These are phyloP conservation scores for Pycnomerus fuliginosus DNA, from an alignment of 2,888 invertebrate species.

Conservation along the genomic window DNA sequence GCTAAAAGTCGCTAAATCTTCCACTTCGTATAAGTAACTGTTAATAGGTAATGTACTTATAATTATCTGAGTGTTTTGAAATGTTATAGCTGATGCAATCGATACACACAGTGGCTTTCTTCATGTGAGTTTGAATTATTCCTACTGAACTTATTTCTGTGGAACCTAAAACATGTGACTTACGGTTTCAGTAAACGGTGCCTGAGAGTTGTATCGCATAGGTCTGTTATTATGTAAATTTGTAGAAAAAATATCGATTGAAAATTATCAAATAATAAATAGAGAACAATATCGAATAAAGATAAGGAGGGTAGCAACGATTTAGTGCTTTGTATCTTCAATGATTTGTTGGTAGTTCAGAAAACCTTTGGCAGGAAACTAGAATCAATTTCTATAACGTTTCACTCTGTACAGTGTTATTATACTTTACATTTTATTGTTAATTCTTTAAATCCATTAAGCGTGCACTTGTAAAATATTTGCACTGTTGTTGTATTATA, in stretches of 20 bases:
- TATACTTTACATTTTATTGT: slow-evolving; percentile 30
- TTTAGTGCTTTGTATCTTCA: slow-evolving; percentile 23
- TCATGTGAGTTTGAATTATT: slow-evolving; percentile 23
- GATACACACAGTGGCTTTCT: slow-evolving; percentile 21
- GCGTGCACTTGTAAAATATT: slow-evolving; percentile 17
- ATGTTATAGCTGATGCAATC: too few relatives aligned
- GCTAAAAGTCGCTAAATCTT: slow-evolving; percentile 20
- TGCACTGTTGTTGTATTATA: slow-evolving; percentile 9
- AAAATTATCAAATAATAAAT: slow-evolving; percentile 9
- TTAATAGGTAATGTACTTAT: slow-evolving; percentile 24
- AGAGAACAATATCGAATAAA: slow-evolving; percentile 6
- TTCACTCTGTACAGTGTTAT: slow-evolving; percentile 35
- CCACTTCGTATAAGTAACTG: slow-evolving; percentile 26
- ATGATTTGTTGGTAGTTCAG: slow-evolving; percentile 1
- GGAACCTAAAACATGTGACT: too few relatives aligned
- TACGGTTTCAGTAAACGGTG: slow-evolving; percentile 21
- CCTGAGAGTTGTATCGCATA: slow-evolving; percentile 19
- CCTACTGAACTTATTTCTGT: background rate
- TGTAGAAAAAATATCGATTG: slow-evolving; percentile 15
- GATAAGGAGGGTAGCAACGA: slow-evolving; percentile 11
- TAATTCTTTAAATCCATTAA: slow-evolving; percentile 20
- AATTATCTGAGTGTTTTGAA: background rate
- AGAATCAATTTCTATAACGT: slow-evolving; percentile 10
- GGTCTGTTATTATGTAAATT: slow-evolving; percentile 21
- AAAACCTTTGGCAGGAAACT: background rate